phyloP scores from a whole-genome alignment of 2,797 vertebrate genomes.

The Sebastolobus alascanus region DNA sequence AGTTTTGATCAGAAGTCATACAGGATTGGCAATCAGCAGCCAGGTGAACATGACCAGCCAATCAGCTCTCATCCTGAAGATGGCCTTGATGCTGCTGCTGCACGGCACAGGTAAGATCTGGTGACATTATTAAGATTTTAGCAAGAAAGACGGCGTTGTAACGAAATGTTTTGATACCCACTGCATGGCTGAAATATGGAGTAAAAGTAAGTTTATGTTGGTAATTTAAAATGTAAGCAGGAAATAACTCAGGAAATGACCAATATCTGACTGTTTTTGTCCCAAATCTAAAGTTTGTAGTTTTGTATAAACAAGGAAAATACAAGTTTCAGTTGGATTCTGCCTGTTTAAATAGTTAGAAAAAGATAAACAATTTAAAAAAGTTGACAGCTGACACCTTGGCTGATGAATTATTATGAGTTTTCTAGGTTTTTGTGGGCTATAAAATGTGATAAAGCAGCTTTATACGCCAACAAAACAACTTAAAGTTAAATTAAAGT shows the following conservation, averaged over 20 bases:
- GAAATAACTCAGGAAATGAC: constrained; percentile 18
- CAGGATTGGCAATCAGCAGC: background rate
- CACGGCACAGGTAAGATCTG: constrained; percentile 71
- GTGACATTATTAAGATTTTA: background rate
- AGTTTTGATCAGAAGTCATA: constrained; percentile 12
- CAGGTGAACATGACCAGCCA: constrained; percentile 55
- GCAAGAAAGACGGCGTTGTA: background rate
- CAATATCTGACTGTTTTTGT: constrained; percentile 1
- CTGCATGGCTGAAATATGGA: background rate
- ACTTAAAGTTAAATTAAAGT: background rate
- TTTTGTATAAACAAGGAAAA: constrained; percentile 3
- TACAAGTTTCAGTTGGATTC: constrained; percentile 3
- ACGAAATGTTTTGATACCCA: background rate
- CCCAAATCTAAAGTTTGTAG: background rate
- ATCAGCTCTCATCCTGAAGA: constrained; percentile 47
- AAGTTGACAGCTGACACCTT: background rate
- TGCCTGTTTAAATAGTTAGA: background rate
- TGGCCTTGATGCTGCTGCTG: constrained; percentile 40
- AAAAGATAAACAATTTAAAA: background rate
- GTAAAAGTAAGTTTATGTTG: background rate
- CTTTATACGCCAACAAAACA: no score
- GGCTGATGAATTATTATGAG: background rate
- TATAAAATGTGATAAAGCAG: no score
- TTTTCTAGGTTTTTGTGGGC: background rate
- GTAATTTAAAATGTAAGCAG: background rate